Percentiles rank a stretch among this genome's conserved stretches.
These are phyloP conservation scores for Alcedo quadribrachys DNA, from an alignment of 2,797 vertebrate species.

Conservation along the genomic window DNA sequence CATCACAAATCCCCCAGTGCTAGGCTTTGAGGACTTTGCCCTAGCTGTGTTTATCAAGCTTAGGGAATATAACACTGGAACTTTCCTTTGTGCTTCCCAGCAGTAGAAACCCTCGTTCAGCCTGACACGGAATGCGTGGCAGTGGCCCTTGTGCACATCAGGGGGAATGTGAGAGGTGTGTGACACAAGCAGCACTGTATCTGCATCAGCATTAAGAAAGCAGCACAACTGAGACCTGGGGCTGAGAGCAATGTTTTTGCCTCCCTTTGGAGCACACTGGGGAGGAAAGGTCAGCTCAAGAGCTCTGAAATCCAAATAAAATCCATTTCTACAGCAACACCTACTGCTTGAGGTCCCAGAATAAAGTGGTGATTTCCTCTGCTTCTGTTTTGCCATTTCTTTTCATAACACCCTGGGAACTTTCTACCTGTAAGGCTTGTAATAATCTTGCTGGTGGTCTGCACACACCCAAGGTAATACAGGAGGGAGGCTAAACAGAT, in stretches of 20 bases:
- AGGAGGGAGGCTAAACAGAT: not conserved
- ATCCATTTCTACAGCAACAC: not conserved
- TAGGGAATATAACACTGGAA: not conserved
- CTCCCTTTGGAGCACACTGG: not conserved
- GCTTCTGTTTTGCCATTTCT: not conserved
- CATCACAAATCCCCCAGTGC: not conserved
- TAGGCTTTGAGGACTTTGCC: not conserved
- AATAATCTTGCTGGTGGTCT: not conserved
- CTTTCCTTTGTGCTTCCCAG: not conserved
- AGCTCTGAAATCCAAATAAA: not conserved
- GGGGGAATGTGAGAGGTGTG: not conserved
- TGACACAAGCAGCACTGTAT: not conserved
- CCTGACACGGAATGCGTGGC: rapidly evolving
- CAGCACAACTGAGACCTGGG: not conserved
- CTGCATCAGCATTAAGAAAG: not conserved
- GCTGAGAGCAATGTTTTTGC: not conserved
- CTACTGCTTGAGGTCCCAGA: rapidly evolving
- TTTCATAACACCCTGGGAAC: not conserved
- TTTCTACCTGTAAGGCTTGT: not conserved
- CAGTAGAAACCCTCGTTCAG: not conserved
- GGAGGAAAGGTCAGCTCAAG: not conserved
- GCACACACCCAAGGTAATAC: not conserved
- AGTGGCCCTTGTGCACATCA: not conserved
- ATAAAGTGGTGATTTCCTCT: not conserved
- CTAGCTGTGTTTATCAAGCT: not conserved